Evolutionary conservation across 2,888 invertebrate species (phyloP).

Genomic region (Elegia similella): DNA sequence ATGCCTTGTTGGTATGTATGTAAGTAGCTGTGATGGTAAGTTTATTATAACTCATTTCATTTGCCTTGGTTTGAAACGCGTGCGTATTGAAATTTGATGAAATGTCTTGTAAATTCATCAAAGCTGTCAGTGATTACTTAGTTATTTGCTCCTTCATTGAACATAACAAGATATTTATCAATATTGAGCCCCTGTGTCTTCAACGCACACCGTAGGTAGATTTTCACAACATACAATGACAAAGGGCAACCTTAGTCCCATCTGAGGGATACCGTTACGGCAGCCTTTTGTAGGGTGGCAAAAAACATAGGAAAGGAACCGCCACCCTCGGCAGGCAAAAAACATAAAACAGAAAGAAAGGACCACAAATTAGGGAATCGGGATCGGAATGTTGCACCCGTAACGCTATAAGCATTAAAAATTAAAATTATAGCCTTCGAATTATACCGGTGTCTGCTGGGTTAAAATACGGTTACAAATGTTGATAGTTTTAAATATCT

Average conservation of each 20-base stretch:
- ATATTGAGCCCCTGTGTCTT: background rate
- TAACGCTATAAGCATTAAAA: constrained; percentile 50
- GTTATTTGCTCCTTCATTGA: too few species aligned
- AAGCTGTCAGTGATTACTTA: too few species aligned
- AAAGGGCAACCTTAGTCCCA: constrained; percentile 38
- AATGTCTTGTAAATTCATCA: too few species aligned
- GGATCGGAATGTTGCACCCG: constrained; percentile 75
- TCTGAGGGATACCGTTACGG: constrained; percentile 66
- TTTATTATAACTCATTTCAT: too few species aligned
- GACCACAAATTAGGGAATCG: constrained; percentile 73
- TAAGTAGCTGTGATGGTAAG: too few species aligned
- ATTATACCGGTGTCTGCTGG: background rate
- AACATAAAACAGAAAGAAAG: constrained; percentile 73
- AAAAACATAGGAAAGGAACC: constrained; percentile 65
- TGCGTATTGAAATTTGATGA: too few species aligned
- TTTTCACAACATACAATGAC: constrained; percentile 24
- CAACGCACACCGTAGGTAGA: constrained; percentile 16
- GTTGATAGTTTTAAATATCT: background rate
- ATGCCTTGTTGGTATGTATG: too few species aligned
- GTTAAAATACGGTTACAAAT: background rate
- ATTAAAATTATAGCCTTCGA: constrained; percentile 48
- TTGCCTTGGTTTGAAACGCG: too few species aligned
- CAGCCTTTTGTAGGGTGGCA: constrained; percentile 63
- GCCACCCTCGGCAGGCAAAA: constrained; percentile 67
- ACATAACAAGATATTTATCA: background rate